Base-by-base conservation (phyloP, 2,113 vertebrate genomes). In the Gambusia holbrooki region DNA sequence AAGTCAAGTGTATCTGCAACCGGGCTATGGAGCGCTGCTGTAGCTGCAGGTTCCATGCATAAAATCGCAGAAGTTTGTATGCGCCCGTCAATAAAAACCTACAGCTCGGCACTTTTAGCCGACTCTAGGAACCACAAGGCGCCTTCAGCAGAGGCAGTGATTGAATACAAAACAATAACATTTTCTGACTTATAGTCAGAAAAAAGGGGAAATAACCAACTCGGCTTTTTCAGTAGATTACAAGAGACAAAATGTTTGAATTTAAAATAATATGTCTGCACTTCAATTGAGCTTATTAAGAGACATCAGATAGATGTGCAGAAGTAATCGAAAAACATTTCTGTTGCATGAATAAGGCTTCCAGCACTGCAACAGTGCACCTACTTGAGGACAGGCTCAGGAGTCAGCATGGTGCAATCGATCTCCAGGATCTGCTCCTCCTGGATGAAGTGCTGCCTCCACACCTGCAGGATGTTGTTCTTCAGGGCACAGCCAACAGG, bases 371-470 rank as follows among this genome's bases (percentile, higher is more conserved):
- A 63, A 7, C 3, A 30, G 5, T 54, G 14, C 27, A 89, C 93
- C 84, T 94, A 99, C 98, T 97, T 99, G 81, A 99, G 94, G 75
- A 99, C 98, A 0, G 96, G 74, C 76, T 99, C 98, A 0, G 98
- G 98, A 0, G 98, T 99, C 48, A 99, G 96, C 97, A 99, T 98
- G 81, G 98, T 99, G 89, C 98, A 99, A 90, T 99, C 98, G 0
- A 99, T 98, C 92, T 99, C 98, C 78, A 99, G 92, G 80, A 99
- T 99, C 85, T 99, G 98, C 81, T 99, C 98, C 79, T 99, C 98
- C 74, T 99, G 97, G 88, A 99, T 99, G 71, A 99, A 99, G 92
- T 99, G 98, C 88, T 99, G 97, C 84, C 98, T 96, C 98, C 98
- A 99, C 0, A 90, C 93, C 84, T 99, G 97, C 81, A 99, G 94